phyloP scores from a whole-genome alignment of 2,113 vertebrate species.

The Isurus oxyrinchus region DNA sequence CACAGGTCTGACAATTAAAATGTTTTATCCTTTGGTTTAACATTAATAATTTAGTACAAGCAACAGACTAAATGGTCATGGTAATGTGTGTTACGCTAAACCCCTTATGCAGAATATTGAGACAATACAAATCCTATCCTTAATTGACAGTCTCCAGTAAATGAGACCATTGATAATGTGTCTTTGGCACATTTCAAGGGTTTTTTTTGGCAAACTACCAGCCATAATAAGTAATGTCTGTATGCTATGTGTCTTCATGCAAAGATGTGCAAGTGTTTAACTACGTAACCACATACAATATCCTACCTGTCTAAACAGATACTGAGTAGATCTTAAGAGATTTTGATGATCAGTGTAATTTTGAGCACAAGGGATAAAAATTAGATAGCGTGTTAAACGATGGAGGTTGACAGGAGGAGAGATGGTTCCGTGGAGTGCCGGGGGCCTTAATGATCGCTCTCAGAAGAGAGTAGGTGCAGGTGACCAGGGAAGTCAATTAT shows the following conservation, averaged over 20 bases:
- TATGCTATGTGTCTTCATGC: neutral
- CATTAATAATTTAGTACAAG: neutral
- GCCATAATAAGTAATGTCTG: neutral
- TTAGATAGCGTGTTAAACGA: too few species aligned
- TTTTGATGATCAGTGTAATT: neutral
- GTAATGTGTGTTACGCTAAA: neutral
- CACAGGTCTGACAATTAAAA: neutral
- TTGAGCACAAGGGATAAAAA: neutral
- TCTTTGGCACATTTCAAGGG: conserved; percentile 18
- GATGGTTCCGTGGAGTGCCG: too few species aligned
- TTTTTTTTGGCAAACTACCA: neutral
- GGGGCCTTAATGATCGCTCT: too few species aligned
- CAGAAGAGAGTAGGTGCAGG: too few species aligned
- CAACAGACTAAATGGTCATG: neutral
- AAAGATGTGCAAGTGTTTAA: neutral
- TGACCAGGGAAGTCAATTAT: too few species aligned
- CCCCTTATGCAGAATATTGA: neutral
- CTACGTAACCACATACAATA: neutral
- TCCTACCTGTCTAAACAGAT: neutral
- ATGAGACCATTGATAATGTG: neutral
- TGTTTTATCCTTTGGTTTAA: neutral
- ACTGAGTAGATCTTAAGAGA: neutral
- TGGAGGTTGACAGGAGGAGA: too few species aligned
- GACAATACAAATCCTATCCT: neutral
- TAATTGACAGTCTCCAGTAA: neutral